Conservation (phyloP, 2,797 vertebrate genomes). For the Borostomias antarcticus region DNA sequence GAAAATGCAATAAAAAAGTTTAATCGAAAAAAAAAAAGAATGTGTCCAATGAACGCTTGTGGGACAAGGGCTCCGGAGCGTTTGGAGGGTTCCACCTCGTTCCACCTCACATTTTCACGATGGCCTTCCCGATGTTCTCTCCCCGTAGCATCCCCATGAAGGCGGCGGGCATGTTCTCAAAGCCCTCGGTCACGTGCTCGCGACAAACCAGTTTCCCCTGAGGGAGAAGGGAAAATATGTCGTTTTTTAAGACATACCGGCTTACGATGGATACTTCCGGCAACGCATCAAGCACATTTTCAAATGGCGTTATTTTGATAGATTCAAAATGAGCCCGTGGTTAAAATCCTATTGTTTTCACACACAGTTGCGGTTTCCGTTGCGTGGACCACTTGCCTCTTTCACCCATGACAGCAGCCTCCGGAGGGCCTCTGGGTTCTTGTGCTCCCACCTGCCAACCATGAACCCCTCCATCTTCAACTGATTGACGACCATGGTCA, state of each 20-base stretch:
- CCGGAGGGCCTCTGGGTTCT: slow-evolving; percentile 70
- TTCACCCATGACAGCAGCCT: slow-evolving; percentile 79
- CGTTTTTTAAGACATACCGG: slow-evolving; percentile 9
- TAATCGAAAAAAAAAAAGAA: too few relatives aligned
- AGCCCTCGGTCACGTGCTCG: slow-evolving; percentile 84
- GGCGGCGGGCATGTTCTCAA: slow-evolving; percentile 89
- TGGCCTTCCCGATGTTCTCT: slow-evolving; percentile 86
- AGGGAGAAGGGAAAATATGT: slow-evolving; percentile 29
- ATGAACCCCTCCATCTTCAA: slow-evolving; percentile 85
- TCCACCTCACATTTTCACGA: slow-evolving; percentile 77
- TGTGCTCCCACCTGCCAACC: slow-evolving; percentile 69
- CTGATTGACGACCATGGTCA: slow-evolving; percentile 75
- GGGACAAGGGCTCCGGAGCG: too few relatives aligned
- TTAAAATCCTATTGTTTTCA: too few relatives aligned
- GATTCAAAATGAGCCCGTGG: background rate
- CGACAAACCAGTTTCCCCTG: slow-evolving; percentile 84
- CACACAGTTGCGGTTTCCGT: too few relatives aligned
- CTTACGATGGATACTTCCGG: too few relatives aligned
- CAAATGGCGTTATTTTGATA: background rate
- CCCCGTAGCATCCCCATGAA: slow-evolving; percentile 89
- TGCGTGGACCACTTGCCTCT: slow-evolving; percentile 79
- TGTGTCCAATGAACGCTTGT: background rate
- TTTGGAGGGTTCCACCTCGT: background rate
- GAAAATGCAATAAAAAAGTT: too few relatives aligned
- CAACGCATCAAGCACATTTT: background rate